phyloP scores from a whole-genome alignment of 2,888 invertebrate genomes.

The Mesopsocus fuscifrons region DNA sequence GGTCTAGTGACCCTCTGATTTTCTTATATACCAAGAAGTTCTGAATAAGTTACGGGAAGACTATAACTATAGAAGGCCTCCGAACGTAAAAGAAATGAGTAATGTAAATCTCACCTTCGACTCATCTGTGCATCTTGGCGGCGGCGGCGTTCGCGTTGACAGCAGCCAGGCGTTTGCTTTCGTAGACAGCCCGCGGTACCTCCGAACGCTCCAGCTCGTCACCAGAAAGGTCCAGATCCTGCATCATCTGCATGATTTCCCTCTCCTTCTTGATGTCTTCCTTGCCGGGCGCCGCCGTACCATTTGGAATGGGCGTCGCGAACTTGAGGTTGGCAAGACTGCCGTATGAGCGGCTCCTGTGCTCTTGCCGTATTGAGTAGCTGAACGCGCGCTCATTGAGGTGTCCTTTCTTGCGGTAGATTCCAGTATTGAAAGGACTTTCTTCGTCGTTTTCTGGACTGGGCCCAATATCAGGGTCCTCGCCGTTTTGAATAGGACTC shows the following conservation, averaged over 20 bases:
- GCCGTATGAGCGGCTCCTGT: conserved; percentile 80
- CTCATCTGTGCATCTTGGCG: too few relatives aligned
- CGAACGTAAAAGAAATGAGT: too few relatives aligned
- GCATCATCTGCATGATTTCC: conserved; percentile 83
- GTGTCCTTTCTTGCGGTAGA: conserved; percentile 79
- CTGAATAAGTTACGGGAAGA: too few relatives aligned
- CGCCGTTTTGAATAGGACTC: conserved; percentile 14
- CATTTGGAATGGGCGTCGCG: conserved; percentile 40
- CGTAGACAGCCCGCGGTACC: conserved; percentile 38
- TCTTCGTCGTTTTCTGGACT: conserved; percentile 21
- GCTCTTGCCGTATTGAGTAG: conserved; percentile 85
- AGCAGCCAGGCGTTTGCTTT: conserved; percentile 7
- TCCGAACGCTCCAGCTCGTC: conserved; percentile 52
- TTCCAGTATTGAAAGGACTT: conserved; percentile 56
- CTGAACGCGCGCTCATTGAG: conserved; percentile 84
- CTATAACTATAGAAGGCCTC: too few relatives aligned
- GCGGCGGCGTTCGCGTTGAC: neutral
- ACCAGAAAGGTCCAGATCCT: conserved; percentile 67
- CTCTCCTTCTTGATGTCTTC: conserved; percentile 73
- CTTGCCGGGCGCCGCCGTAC: conserved; percentile 21
- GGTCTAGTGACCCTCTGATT: too few relatives aligned
- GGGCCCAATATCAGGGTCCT: conserved; percentile 18
- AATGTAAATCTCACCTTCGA: too few relatives aligned
- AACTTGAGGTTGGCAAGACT: conserved; percentile 81
- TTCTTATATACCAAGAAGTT: too few relatives aligned